A percentile compares a stretch with the other conserved stretches of the same genome.
These are phyloP conservation scores for Pseudolaguvia tuberculata DNA, from an alignment of 2,113 vertebrate genomes.

Conservation along the genomic window DNA sequence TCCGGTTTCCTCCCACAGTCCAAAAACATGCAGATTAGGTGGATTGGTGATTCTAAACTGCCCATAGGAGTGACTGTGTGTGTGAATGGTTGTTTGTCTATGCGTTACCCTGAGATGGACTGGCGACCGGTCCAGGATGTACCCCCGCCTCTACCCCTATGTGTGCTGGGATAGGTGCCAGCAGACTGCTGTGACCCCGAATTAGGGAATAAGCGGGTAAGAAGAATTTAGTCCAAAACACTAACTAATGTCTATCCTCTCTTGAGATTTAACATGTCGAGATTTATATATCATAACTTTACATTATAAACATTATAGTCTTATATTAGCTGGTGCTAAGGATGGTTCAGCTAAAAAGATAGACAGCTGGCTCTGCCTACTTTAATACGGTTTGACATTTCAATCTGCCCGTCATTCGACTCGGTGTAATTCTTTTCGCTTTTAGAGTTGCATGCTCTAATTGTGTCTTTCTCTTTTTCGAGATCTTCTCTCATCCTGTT, in stretches of 20 bases:
- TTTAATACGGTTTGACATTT: neutral
- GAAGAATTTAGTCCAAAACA: neutral
- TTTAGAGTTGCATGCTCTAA: constrained; percentile 1
- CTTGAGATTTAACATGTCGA: neutral
- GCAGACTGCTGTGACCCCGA: no score
- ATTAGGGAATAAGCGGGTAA: no score
- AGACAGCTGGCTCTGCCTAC: neutral
- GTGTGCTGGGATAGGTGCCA: no score
- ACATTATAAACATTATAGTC: neutral
- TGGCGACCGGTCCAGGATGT: no score
- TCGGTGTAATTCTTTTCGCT: constrained; percentile 13
- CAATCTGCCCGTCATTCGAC: constrained; percentile 3
- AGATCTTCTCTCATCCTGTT: constrained; percentile 54
- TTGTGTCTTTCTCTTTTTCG: constrained; percentile 25
- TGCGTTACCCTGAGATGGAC: no score
- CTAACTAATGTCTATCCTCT: neutral
- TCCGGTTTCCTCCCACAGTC: no score
- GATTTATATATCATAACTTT: neutral
- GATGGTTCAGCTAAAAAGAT: neutral
- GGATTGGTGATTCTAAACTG: no score
- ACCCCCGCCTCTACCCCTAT: no score
- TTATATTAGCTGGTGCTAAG: neutral
- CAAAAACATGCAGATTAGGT: no score
- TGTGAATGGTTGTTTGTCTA: no score
- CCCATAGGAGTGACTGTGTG: no score